These are phyloP conservation scores for Tholera decimalis DNA, from an alignment of 2,888 invertebrate genomes.

Conservation along the genomic window DNA sequence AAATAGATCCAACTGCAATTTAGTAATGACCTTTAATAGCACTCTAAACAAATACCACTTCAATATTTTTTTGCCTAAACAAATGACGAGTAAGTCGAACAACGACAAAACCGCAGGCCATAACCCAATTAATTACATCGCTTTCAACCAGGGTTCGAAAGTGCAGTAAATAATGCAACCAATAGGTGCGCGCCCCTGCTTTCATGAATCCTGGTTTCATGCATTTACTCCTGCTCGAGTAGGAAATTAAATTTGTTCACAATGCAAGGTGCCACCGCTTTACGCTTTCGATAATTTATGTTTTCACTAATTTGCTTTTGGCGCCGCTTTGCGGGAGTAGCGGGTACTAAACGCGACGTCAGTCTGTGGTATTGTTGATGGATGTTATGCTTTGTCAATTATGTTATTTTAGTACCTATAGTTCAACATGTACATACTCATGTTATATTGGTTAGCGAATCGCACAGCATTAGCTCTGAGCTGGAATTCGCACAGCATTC, in stretches of 20 bases:
- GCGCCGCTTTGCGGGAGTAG: conserved; percentile 49
- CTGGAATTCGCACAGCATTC: neutral
- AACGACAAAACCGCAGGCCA: conserved; percentile 71
- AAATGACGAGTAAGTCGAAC: conserved; percentile 61
- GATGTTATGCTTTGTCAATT: neutral
- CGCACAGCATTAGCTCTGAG: neutral
- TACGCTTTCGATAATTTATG: conserved; percentile 79
- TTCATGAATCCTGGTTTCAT: conserved; percentile 68
- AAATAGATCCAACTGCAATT: neutral
- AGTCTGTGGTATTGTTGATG: conserved; percentile 11
- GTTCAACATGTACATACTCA: too few relatives aligned
- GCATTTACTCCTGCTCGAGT: conserved; percentile 75
- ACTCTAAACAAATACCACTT: conserved; percentile 8
- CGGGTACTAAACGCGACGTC: conserved; percentile 4
- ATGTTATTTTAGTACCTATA: neutral
- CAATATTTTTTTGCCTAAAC: conserved; percentile 41
- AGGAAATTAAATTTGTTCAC: conserved; percentile 86
- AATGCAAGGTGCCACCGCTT: conserved; percentile 75
- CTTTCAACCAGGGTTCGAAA: conserved; percentile 75
- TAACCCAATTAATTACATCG: conserved; percentile 83
- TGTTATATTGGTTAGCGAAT: too few relatives aligned
- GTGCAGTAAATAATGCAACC: conserved; percentile 83
- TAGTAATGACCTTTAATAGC: neutral
- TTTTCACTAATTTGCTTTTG: conserved; percentile 70
- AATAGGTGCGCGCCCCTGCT: conserved; percentile 64